Conservation (phyloP, 2,888 invertebrate species). For the Lasioglossum oenotherae region DNA sequence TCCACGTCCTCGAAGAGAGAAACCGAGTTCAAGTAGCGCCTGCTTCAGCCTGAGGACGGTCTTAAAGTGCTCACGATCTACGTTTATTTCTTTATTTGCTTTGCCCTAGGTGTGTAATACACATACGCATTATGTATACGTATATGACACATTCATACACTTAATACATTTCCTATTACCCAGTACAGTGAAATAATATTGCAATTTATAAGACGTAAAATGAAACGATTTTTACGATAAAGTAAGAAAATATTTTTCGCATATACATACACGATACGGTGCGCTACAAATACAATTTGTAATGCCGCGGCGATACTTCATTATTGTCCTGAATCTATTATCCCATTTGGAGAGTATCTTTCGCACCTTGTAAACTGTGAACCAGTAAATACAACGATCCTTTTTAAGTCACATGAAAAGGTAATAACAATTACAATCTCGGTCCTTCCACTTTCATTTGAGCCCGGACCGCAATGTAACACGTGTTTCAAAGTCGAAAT, state of each 20-base stretch:
- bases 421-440: not conserved
- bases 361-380: not conserved
- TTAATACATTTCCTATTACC: too few relatives aligned
- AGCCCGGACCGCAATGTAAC: too few relatives aligned
- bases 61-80: not conserved
- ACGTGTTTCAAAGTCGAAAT: not conserved
- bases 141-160: too few relatives aligned
- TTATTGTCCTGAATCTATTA: not conserved
- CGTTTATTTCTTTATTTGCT: constrained; percentile 3
- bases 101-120: not conserved
- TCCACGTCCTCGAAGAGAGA: constrained; percentile 28
- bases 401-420: not conserved
- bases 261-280: not conserved
- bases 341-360: too few relatives aligned
- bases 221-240: too few relatives aligned
- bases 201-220: too few relatives aligned
- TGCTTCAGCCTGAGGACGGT: constrained; percentile 3
- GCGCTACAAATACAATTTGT: not conserved
- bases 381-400: not conserved
- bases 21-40: constrained; percentile 32
- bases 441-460: not conserved
- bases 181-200: too few relatives aligned
- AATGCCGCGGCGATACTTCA: not conserved
- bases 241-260: not conserved
- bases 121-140: too few relatives aligned